Conservation (phyloP, 2,797 vertebrate species). For the Margarornis squamiger region DNA sequence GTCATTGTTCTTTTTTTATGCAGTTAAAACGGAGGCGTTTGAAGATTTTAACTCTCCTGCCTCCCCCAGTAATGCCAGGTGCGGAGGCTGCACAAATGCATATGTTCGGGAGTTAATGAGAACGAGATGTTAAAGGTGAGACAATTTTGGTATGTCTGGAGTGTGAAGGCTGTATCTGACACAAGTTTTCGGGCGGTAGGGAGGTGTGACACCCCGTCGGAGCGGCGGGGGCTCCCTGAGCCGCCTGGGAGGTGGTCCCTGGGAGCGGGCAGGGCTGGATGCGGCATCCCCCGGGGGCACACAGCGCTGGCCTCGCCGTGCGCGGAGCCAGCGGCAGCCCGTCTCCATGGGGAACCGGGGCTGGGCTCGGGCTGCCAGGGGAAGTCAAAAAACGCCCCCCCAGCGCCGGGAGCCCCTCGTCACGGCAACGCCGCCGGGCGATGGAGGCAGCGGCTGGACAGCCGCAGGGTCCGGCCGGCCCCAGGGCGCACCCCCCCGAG, state of each 20-base stretch:
- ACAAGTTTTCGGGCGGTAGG: fast-evolving
- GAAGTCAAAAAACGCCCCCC: background rate
- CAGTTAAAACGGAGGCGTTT: background rate
- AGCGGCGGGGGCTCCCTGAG: background rate
- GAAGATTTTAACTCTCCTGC: fast-evolving
- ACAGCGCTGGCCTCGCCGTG: fast-evolving
- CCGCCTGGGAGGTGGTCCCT: too few relatives aligned
- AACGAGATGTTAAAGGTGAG: background rate
- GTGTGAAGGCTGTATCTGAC: fast-evolving
- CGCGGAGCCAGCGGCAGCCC: background rate
- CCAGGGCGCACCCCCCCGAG: too few relatives aligned
- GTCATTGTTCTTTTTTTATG: background rate
- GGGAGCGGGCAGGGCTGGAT: background rate
- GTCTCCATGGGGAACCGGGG: background rate
- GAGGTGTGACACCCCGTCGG: background rate
- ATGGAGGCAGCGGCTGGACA: background rate
- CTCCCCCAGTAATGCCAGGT: fast-evolving
- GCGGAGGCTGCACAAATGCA: fast-evolving
- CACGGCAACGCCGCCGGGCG: background rate
- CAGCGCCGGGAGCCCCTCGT: background rate
- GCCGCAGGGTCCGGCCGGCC: background rate
- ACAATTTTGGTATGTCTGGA: fast-evolving
- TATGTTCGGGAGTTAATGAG: fast-evolving
- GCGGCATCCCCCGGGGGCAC: background rate
- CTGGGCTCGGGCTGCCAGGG: background rate